Evolutionary conservation across 2,113 vertebrate genomes (phyloP).

Genomic region (Cyanistes caeruleus): DNA sequence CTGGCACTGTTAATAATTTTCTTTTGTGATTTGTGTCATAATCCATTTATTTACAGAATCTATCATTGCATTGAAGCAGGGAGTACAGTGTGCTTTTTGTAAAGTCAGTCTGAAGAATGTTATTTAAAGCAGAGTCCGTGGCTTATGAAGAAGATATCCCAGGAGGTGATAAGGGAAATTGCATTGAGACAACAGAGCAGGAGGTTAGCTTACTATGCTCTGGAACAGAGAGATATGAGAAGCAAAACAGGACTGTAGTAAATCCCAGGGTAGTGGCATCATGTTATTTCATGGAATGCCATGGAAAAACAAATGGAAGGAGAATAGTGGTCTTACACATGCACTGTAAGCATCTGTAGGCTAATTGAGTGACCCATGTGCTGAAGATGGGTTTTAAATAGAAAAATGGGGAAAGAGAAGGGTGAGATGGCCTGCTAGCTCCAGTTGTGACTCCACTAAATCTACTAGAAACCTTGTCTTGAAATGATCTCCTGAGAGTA

Average conservation of each 20-base stretch:
- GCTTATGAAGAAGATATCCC: background rate
- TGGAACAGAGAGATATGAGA: background rate
- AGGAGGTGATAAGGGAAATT: constrained; percentile 44
- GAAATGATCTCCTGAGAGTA: background rate
- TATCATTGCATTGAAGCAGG: background rate
- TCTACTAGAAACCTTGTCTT: background rate
- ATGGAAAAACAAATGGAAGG: background rate
- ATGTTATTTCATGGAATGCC: background rate
- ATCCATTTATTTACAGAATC: background rate
- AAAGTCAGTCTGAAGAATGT: background rate
- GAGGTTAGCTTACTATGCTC: background rate
- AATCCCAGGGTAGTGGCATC: background rate
- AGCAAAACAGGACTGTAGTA: background rate
- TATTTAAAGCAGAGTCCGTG: constrained; percentile 46
- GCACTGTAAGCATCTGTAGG: background rate
- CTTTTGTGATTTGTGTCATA: background rate
- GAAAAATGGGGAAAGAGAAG: background rate
- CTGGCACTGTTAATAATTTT: background rate
- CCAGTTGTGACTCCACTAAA: background rate
- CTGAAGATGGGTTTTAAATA: background rate
- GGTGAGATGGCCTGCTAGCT: background rate
- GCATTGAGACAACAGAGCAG: constrained; percentile 18
- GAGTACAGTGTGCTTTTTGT: background rate
- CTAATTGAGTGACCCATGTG: background rate
- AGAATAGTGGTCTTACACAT: background rate